A percentile compares a stretch with the other conserved stretches of the same genome.
Evolutionary conservation across 2,888 invertebrate species (phyloP).

Genomic region (Synergus gifuensis): DNA sequence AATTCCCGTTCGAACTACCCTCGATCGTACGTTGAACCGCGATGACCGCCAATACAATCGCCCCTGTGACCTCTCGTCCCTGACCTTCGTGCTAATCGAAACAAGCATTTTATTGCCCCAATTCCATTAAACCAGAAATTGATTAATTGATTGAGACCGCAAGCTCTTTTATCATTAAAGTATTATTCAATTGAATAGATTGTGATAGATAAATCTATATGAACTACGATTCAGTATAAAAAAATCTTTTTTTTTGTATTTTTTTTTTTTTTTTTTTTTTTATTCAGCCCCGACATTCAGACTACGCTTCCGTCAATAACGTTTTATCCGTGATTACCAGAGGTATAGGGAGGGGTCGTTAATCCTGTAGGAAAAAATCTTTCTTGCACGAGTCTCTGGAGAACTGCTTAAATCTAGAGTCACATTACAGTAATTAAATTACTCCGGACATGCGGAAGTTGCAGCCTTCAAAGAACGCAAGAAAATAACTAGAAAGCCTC

Average conservation of each 20-base stretch:
- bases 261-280: not conserved
- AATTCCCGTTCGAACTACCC: constrained; percentile 60
- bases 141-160: constrained; percentile 2
- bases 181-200: not conserved
- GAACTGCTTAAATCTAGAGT: constrained; percentile 60
- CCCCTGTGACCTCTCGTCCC: constrained; percentile 21
- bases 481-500: constrained; percentile 65
- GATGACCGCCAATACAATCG: constrained; percentile 41
- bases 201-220: not conserved
- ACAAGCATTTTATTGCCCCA: constrained; percentile 16
- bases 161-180: constrained; percentile 2
- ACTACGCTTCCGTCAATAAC: not conserved
- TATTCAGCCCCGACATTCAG: not conserved
- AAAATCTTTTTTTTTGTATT: not conserved
- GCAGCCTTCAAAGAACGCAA: constrained; percentile 66
- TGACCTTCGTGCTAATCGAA: constrained; percentile 27
- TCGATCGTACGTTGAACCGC: constrained; percentile 43
- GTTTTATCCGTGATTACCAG: constrained; percentile 17
- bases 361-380: constrained; percentile 52
- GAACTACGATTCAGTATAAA: not conserved
- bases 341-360: constrained; percentile 47
- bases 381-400: constrained; percentile 43
- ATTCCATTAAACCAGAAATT: constrained; percentile 23
- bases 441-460: constrained; percentile 69
- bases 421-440: constrained; percentile 71